These are phyloP conservation scores for Micromesistius poutassou DNA, from an alignment of 2,797 vertebrate genomes.

Conservation along the genomic window DNA sequence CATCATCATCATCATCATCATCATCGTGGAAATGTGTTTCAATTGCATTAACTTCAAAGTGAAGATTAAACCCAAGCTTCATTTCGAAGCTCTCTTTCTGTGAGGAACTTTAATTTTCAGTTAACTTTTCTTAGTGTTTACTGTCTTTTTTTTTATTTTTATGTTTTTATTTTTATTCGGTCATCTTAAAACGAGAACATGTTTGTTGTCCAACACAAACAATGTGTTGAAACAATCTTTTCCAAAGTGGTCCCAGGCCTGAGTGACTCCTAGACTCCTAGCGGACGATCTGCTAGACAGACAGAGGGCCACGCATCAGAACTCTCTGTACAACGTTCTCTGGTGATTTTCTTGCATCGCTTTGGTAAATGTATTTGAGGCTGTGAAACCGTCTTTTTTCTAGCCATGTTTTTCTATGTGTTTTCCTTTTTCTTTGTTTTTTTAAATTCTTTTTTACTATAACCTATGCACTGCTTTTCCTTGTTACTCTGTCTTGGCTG, in stretches of 20 bases:
- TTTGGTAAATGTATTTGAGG: slow-evolving; percentile 63
- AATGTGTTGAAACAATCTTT: no score
- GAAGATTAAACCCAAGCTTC: not conserved
- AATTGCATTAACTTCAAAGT: not conserved
- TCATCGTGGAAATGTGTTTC: not conserved
- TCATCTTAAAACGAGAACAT: not conserved
- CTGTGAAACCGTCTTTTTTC: slow-evolving; percentile 77
- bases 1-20: no score
- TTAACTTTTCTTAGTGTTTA: not conserved
- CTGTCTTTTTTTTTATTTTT: not conserved
- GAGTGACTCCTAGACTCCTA: slow-evolving; percentile 25
- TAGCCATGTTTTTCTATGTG: slow-evolving; percentile 32
- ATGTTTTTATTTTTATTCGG: not conserved
- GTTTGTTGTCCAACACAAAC: not conserved
- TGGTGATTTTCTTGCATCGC: slow-evolving; percentile 31
- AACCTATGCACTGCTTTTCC: slow-evolving; percentile 82
- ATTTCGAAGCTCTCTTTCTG: not conserved
- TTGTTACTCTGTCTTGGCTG: slow-evolving; percentile 82
- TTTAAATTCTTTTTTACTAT: slow-evolving; percentile 42
- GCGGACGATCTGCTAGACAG: slow-evolving; percentile 40
- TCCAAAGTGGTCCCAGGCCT: not conserved
- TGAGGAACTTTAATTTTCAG: not conserved
- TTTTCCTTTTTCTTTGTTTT: no score
- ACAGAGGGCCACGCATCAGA: slow-evolving; percentile 18
- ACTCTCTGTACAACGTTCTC: slow-evolving; percentile 24